Percentiles rank a stretch among this genome's conserved stretches.
Conservation (phyloP, 2,888 invertebrate species). For the Spisula solida region DNA sequence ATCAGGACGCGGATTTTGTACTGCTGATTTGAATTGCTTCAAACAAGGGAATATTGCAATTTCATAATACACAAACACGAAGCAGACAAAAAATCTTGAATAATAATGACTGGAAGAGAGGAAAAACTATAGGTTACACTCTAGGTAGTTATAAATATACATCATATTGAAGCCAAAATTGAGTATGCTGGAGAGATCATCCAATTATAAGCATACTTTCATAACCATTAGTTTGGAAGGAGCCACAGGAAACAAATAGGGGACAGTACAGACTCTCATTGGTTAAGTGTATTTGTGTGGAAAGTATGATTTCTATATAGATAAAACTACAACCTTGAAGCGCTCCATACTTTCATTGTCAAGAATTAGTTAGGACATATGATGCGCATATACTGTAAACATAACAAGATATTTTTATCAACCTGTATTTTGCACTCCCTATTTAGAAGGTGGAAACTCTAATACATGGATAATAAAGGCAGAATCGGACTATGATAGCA, state of each 20-base stretch:
- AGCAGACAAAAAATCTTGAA: neutral
- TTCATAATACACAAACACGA: neutral
- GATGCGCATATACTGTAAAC: conserved; percentile 55
- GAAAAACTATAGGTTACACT: neutral
- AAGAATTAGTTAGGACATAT: conserved; percentile 60
- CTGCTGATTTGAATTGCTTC: neutral
- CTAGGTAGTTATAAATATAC: neutral
- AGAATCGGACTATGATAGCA: neutral
- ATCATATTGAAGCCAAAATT: neutral
- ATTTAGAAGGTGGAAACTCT: neutral
- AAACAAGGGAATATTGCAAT: neutral
- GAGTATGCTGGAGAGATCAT: conserved; percentile 40
- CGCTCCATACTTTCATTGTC: conserved; percentile 45
- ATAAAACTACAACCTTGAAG: conserved; percentile 52
- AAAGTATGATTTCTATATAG: conserved; percentile 28
- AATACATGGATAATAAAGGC: neutral
- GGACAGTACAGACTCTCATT: conserved; percentile 20
- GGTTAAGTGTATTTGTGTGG: conserved; percentile 48
- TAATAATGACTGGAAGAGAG: neutral
- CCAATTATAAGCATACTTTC: conserved; percentile 20
- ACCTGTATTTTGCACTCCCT: neutral
- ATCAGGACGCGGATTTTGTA: neutral
- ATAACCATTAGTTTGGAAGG: conserved; percentile 39
- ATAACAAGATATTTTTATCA: conserved; percentile 26
- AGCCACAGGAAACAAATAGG: conserved; percentile 37